phyloP scores from a whole-genome alignment of 2,113 vertebrate species.

The Vireo altiloquus region DNA sequence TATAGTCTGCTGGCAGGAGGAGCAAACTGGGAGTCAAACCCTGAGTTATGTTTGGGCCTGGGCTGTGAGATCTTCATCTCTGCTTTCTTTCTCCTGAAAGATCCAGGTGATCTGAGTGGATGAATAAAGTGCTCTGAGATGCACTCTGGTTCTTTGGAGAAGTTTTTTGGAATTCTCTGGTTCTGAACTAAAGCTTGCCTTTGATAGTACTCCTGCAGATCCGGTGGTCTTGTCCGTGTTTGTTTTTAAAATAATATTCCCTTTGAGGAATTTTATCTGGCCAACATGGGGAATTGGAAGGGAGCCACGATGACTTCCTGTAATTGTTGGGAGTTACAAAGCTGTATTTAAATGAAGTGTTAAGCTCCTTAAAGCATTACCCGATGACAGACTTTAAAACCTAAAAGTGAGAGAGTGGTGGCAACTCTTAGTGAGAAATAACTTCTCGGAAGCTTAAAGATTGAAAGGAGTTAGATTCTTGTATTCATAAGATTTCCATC shows the following conservation, averaged over 20 bases:
- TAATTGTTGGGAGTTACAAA: constrained; percentile 38
- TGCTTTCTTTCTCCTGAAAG: neutral
- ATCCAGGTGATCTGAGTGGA: neutral
- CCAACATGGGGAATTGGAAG: neutral
- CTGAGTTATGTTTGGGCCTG: neutral
- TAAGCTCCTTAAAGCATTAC: constrained; percentile 51
- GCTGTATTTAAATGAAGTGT: constrained; percentile 61
- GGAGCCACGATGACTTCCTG: constrained; percentile 8
- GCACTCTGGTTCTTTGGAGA: neutral
- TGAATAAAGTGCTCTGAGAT: neutral
- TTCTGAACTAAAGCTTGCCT: neutral
- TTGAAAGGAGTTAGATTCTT: neutral
- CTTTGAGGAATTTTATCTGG: constrained; percentile 37
- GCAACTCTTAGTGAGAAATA: neutral
- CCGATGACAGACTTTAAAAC: neutral
- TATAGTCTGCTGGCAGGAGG: neutral
- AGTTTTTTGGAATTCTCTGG: neutral
- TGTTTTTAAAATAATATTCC: constrained; percentile 17
- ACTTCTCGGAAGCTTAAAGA: neutral
- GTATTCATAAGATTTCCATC: neutral
- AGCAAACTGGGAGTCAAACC: neutral
- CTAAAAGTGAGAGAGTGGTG: neutral
- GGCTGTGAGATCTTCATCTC: neutral
- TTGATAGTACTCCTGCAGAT: neutral
- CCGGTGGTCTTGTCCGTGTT: neutral